Conservation (phyloP, 2,113 vertebrate species). For the Hymenochirus boettgeri region DNA sequence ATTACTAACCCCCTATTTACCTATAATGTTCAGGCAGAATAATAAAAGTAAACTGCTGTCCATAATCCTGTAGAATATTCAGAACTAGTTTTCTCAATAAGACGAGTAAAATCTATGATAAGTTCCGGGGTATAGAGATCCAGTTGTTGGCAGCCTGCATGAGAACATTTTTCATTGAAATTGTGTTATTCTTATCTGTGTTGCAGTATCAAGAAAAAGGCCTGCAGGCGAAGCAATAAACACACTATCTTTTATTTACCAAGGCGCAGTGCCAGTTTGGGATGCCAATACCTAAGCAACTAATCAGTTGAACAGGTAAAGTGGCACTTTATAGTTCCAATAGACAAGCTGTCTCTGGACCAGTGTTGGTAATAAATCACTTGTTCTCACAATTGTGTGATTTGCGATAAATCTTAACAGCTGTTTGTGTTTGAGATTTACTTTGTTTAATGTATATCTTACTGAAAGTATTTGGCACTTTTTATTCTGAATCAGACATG, state of each 20-base stretch:
- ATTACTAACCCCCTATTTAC: no score
- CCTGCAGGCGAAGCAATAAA: conserved; percentile 17
- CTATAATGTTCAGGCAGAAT: no score
- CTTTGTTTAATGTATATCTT: no score
- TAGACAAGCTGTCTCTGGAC: conserved; percentile 17
- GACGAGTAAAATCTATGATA: no score
- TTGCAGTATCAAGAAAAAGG: conserved; percentile 19
- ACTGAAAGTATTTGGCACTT: no score
- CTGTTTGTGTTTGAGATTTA: no score
- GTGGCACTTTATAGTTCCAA: neutral
- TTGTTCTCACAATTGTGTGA: no score
- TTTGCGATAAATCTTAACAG: no score
- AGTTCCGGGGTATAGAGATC: conserved; percentile 1
- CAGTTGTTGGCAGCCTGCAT: conserved; percentile 1
- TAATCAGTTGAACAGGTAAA: conserved; percentile 20
- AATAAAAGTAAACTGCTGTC: no score
- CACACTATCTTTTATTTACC: conserved; percentile 27
- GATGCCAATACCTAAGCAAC: conserved; percentile 12
- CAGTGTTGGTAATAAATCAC: conserved; percentile 24
- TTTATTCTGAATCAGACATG: no score
- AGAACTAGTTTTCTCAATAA: no score
- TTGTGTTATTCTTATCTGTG: conserved; percentile 9
- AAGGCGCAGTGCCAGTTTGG: conserved; percentile 19
- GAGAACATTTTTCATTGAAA: conserved; percentile 29
- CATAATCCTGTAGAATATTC: no score